Evolutionary conservation across 2,888 invertebrate genomes (phyloP), one percentile per base, ranked within the genome.

Genomic region (Monochamus alternatus): DNA sequence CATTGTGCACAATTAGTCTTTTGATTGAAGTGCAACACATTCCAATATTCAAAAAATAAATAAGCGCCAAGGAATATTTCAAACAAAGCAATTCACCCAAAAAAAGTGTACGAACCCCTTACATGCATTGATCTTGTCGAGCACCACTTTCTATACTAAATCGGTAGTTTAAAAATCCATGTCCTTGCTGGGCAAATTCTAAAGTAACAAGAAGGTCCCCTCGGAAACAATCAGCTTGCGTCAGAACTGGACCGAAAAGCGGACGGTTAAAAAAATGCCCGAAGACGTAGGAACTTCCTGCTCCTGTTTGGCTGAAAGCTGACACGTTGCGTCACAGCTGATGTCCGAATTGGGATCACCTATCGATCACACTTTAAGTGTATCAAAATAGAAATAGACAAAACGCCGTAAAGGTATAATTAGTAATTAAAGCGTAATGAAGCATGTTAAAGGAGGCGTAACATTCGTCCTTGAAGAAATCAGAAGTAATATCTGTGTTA

Each of bases 91-190:
- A 38, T 38, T 7, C 38, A 38, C 38, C 38, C 38, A 38, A 38
- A 38, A 3, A 38, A 38, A 4, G 38, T 38, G 38, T 38, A 38
- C 38, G 38, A 38, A 38, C 38, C 38, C 38, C 7, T 38, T 38
- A 38, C 38, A 38, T 38, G 12, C 12, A 47, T 12, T 47, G 12
- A 10, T 12, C 47, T 47, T 47, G 9, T 47, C 47, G 10, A 47
- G 47, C 55, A 55, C 55, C n/a, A 22, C 55, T 14, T 55, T 55
- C 55, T 7, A 55, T 55, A 55, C 55, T 55, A 55, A 55, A 12
- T n/a, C 22, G 7, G 5, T 14, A 55, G 55, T 55, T 51, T 51
- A 8, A 51, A 51, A 55, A 55, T 55, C 14, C 14, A 7, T 22
- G 55, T 55, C 55, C 55, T 55, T 55, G 55, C 22, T 8, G 7